Conservation (phyloP, 2,888 invertebrate genomes). For the Xylota sylvarum region DNA sequence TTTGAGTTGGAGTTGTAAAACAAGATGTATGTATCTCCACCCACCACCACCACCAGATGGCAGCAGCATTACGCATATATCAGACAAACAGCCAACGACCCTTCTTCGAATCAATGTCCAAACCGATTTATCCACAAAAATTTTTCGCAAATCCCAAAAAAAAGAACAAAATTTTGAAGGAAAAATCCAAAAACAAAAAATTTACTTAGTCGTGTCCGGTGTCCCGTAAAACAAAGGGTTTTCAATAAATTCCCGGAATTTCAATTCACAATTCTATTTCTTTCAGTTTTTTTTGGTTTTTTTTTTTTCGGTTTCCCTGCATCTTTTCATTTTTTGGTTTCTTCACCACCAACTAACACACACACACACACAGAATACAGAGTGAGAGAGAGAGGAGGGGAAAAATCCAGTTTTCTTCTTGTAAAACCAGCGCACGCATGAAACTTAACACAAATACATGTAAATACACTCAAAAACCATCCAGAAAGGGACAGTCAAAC, state of each 20-base stretch:
- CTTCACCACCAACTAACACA: constrained; percentile 1
- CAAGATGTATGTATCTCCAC: constrained; percentile 5
- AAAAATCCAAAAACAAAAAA: background rate
- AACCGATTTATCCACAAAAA: too few species aligned
- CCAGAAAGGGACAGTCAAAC: constrained; percentile 19
- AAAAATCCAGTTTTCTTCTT: constrained; percentile 43
- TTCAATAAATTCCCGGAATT: constrained; percentile 24
- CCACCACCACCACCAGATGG: constrained; percentile 33
- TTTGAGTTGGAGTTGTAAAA: constrained; percentile 16
- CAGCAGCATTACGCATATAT: constrained; percentile 34
- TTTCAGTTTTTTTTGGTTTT: background rate
- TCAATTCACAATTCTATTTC: constrained; percentile 6
- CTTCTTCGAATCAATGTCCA: background rate
- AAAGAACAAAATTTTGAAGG: background rate
- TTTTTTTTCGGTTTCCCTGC: background rate
- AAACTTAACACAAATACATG: constrained; percentile 67
- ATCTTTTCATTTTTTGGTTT: background rate
- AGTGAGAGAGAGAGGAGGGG: background rate
- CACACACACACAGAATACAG: too few species aligned
- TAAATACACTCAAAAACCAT: constrained; percentile 23
- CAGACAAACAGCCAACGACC: background rate
- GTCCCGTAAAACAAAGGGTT: background rate
- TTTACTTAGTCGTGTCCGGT: too few species aligned
- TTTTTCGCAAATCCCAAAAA: background rate
- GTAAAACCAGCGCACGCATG: constrained; percentile 63